Base-by-base conservation (phyloP, 2,113 vertebrate species). In the Neoarius graeffei region DNA sequence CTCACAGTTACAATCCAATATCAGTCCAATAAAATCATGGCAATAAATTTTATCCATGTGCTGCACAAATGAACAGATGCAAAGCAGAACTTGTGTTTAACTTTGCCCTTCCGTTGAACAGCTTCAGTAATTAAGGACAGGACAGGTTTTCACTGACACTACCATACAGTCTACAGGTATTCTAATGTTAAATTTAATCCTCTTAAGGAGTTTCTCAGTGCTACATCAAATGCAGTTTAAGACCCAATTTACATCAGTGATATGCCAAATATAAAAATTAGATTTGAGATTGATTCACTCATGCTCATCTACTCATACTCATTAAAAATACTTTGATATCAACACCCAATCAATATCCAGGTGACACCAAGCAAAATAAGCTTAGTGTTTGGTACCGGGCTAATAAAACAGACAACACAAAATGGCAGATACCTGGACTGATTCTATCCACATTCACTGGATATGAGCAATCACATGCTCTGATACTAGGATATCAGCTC, bases 31-130 rank as follows among this genome's bases (percentile, higher is more conserved):
- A 59, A 67, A 60, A 73, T 5, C 0, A 79, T 20, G 3, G 59
- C 4, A 85, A 48, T 71, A 10, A 42, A 42, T 66, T 80, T 62
- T 15, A 42, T 14, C 84, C 69, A 59, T 59, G 84, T 85, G 84
- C 56, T 59, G 50, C 11, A 86, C 52, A 81, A 52, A 81, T 57
- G 52, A 57, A 64, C 85, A 86, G 35, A 35, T 66, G 59, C 57
- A 66, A 66, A 27, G 66, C 73, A 27, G 27, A 66, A 66, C 74
- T 42, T 35, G 42, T 25, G 57, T 83, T 35, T 83, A 14, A 25
- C 19, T 67, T 52, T 67, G 82, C 25, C 48, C 82, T 79, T 54
- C 14, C 10, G 30, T n/a, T 20, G 19, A 74, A 71, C 59, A 66
- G 59, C 13, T 60, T 27, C n/a, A 30, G 60, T 54, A 80, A 79